Base-by-base conservation (phyloP, 2,888 invertebrate genomes). In the Leucania comma region DNA sequence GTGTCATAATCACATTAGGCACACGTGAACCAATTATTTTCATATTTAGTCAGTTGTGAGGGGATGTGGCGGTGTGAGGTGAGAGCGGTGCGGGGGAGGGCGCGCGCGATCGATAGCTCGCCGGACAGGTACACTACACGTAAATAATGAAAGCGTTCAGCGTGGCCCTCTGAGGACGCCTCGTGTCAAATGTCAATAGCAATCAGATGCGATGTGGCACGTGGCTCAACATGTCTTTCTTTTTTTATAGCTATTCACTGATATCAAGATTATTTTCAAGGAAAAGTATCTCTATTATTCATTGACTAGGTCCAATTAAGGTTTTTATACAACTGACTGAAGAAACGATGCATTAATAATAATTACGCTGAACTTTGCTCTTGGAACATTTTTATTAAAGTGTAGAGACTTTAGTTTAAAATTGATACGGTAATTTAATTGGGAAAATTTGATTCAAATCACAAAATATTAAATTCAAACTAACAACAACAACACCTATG, bases 141-240 rank as follows among this genome's bases (percentile, higher is more conserved):
- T 94, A 92, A 94, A 94, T 94, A 94, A 94, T 94, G 91, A 92
- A 94, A 92, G 88, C 89, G 88, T 89, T 91, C 89, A 87, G 81
- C 86, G 86, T 79, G 75, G 80, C 87, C 75, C 83, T 85, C 86
- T 75, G 78, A 84, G 86, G 81, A 83, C 80, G 86, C 73, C 86
- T 87, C 87, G 84, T 89, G 90, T 90, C 90, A 90, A 90, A 91
- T 91, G 91, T 89, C 92, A 91, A 91, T 90, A 89, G 84, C 86
- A 87, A 91, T 89, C 87, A 85, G 86, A 85, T 85, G 84, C 78
- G 79, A 82, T 71, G 72, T 67, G 80, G 74, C 83, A 86, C 86
- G 80, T 83, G 83, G 67, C 75, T 70, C 72, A 76, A 67, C 77
- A 70, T 68, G 81, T 80, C 80, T 84, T 83, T 80, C 80, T 84